These are phyloP conservation scores for Neelides folsomi DNA, from an alignment of 2,888 invertebrate species.

Conservation along the genomic window DNA sequence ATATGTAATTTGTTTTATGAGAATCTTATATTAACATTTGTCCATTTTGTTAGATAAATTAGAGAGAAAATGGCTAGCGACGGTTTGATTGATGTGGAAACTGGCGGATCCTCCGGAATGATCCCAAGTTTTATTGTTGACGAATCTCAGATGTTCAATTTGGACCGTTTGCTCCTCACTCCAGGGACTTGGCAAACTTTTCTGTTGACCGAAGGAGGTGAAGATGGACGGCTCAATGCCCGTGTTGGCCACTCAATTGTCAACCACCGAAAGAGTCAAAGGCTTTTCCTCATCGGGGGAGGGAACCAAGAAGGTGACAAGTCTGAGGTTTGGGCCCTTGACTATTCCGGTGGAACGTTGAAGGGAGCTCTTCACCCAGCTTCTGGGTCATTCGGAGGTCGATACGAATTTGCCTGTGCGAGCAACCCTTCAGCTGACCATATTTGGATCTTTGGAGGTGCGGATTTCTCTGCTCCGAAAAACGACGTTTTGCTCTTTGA, in stretches of 20 bases:
- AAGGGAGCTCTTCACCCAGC: neutral
- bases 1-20: too few relatives aligned
- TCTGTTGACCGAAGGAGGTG: too few relatives aligned
- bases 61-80: too few relatives aligned
- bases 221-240: too few relatives aligned
- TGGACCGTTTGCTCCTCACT: too few relatives aligned
- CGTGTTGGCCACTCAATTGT: slow-evolving; percentile 10
- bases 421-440: neutral
- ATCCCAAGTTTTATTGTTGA: too few relatives aligned
- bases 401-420: slow-evolving; percentile 12
- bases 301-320: slow-evolving; percentile 12
- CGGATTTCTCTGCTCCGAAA: slow-evolving; percentile 7
- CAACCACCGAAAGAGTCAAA: neutral
- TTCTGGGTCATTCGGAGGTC: slow-evolving; percentile 4
- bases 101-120: too few relatives aligned
- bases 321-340: slow-evolving; percentile 8
- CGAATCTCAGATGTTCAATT: too few relatives aligned
- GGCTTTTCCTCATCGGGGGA: slow-evolving; percentile 11
- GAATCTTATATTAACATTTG: too few relatives aligned
- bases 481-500: slow-evolving; percentile 11
- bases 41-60: too few relatives aligned
- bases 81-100: too few relatives aligned
- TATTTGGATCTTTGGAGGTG: slow-evolving; percentile 13
- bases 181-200: too few relatives aligned
- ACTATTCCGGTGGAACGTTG: neutral